Base-by-base conservation (phyloP, 2,797 vertebrate species). In the Leptatherina wallacei region DNA sequence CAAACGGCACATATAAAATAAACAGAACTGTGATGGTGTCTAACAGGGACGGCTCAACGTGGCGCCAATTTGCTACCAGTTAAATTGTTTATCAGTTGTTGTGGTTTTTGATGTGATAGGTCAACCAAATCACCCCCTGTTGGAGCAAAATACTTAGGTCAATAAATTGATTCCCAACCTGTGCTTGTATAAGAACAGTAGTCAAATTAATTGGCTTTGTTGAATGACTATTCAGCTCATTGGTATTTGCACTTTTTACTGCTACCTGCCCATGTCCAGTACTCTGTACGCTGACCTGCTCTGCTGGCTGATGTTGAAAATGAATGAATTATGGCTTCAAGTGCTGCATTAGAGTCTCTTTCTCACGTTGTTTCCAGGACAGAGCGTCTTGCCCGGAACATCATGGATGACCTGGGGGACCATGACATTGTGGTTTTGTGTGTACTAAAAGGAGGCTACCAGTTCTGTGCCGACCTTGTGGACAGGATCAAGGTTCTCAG, bases 391-490 rank as follows among this genome's bases (percentile, higher is more conserved):
- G 96, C 97, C 2, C 94, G 96, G 69, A 95, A 97, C 88, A 98
- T 98, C 83, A 93, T 97, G 96, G 96, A 95, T 55, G 96, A 98
- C 85, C 94, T 97, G 71, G 96, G 97, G 2, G 94, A 96, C 88
- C 95, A 96, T 69, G 95, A 96, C 89, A 96, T 97, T 3, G 95
- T 95, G 82, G 95, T 97, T 82, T 93, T 97, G 49, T 97, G 96
- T 35, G 96, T 98, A 68, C 94, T 98, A 65, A 97, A 98, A 87
- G 97, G 96, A 68, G 96, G 96, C 29, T 97, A 96, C 91, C 96
- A 96, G 90, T 98, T 98, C 91, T 98, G 95, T 62, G 95, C 95
- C 6, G 96, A 98, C 85, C 94, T 98, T 32, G 95, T 97, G 80
- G 96, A 97, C 58, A 88, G 93, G 76, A 94, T 97, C 72, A 96